Base-by-base conservation (phyloP, 1,140 invertebrate genomes). In the Bombus cullumanus region DNA sequence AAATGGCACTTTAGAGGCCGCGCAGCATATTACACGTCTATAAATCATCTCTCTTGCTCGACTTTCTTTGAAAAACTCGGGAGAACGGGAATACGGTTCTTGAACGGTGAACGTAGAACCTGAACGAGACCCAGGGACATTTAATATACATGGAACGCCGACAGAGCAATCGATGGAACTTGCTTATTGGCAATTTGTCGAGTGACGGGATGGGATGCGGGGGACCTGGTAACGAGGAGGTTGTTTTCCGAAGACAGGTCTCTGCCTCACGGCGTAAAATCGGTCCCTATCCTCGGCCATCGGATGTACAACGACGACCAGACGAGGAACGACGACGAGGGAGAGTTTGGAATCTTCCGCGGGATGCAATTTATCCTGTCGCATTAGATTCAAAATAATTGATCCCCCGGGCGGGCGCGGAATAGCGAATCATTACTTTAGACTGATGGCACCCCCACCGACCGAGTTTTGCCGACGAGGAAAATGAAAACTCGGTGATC, bases 321-420 rank as follows among this genome's bases (percentile, higher is more conserved):
- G 25, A 37, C 5, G 22, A 37, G 59, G 57, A 13, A 37, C 22
- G 73, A n/a, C 47, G 31, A 9, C 28, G 6, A 10, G 34, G 15
- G 53, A 3, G 76, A 74, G 28, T 39, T 31, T 59, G 80, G 81
- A 28, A 18, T 64, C 81, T 87, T 89, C 75, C 81, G 88, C 81
- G 86, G 74, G 86, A 88, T 84, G 87, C 87, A 91, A 92, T 92
- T 92, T 91, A 92, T 93, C 91, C 87, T 83, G 88, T 92, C 80
- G 92, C 83, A 91, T 93, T 92, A 92, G 88, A 91, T 92, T 90
- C 90, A 88, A 93, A 93, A 92, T 93, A 94, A 94, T 94, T 93
- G 93, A 94, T 93, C 88, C 91, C 91, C 83, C 78, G 89, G 90
- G 90, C 85, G 85, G 87, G 73, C 66, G 85, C 81, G 88, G 86